Conservation (phyloP, 2,888 invertebrate species). For the Ceramica pisi region DNA sequence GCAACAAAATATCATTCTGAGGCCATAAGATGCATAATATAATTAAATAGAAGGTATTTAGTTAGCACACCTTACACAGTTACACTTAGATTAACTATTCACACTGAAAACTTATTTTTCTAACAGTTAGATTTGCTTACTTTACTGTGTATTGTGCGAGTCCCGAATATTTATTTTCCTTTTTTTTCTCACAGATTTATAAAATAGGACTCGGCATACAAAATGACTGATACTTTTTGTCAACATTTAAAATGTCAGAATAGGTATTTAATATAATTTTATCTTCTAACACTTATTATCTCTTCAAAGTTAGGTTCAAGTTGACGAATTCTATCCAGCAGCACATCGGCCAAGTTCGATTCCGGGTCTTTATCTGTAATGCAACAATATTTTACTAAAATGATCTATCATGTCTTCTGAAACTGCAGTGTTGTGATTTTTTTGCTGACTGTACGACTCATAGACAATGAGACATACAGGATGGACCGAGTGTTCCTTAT, state of each 20-base stretch:
- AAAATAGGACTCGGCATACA: not conserved
- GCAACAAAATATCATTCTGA: not conserved
- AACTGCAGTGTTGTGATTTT: too few relatives aligned
- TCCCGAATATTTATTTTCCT: too few relatives aligned
- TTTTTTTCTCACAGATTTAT: too few relatives aligned
- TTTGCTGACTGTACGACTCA: not conserved
- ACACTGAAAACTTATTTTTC: too few relatives aligned
- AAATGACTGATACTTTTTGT: not conserved
- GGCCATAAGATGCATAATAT: too few relatives aligned
- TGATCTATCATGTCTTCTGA: too few relatives aligned
- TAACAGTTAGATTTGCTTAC: too few relatives aligned
- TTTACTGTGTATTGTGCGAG: too few relatives aligned
- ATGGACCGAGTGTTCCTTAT: too few relatives aligned
- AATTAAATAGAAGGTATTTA: constrained; percentile 3
- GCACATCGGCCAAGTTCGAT: constrained; percentile 48
- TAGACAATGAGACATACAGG: too few relatives aligned
- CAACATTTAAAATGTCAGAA: not conserved
- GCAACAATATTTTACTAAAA: not conserved
- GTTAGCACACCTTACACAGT: not conserved
- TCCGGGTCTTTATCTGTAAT: constrained; percentile 47
- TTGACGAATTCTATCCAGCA: constrained; percentile 46
- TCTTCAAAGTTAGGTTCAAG: constrained; percentile 55
- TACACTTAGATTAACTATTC: constrained; percentile 12
- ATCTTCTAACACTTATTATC: constrained; percentile 37
- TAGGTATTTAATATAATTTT: not conserved